These are phyloP conservation scores for Galbula dea DNA, from an alignment of 2,113 vertebrate genomes.

Conservation along the genomic window DNA sequence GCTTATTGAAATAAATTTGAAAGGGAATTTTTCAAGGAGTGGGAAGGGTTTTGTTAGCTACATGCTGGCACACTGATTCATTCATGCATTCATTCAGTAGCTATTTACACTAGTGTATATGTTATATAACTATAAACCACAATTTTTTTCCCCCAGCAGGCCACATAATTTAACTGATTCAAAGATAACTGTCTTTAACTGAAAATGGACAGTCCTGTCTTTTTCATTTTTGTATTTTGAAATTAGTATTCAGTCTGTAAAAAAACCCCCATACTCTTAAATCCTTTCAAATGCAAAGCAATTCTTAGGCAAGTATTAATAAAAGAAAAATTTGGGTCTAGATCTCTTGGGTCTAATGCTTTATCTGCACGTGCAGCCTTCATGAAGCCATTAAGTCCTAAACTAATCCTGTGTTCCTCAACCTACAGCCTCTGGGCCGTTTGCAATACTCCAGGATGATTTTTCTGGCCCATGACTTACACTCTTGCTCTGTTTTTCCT, in stretches of 20 bases:
- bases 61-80: neutral
- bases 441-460: neutral
- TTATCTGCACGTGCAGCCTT: neutral
- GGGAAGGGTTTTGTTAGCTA: neutral
- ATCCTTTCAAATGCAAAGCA: neutral
- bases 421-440: neutral
- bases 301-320: neutral
- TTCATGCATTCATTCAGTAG: no score
- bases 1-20: slow-evolving; percentile 17
- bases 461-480: neutral
- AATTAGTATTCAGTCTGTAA: neutral
- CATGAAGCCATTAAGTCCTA: neutral
- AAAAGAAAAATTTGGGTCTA: neutral
- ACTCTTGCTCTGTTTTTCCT: neutral
- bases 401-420: neutral
- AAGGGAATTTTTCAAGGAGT: neutral
- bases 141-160: neutral
- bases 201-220: neutral
- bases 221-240: neutral
- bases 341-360: neutral
- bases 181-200: neutral
- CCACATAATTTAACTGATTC: neutral
- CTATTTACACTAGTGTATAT: neutral
- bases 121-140: neutral
- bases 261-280: neutral